Evolutionary conservation across 2,113 vertebrate genomes (phyloP).

Genomic region (Leptocoma aspasia): DNA sequence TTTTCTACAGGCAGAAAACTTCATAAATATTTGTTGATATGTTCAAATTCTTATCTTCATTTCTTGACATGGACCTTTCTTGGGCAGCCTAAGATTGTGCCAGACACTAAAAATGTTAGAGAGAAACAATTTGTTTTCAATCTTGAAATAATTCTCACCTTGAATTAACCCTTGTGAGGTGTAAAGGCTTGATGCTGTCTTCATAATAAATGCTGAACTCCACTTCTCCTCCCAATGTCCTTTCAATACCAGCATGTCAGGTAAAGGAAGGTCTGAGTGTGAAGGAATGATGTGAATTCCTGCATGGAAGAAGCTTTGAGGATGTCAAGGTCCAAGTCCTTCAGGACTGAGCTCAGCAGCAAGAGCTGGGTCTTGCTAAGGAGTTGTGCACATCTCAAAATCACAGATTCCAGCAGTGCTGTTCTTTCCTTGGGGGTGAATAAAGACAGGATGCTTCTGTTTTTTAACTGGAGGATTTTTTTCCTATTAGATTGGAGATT

Average conservation of each 20-base stretch:
- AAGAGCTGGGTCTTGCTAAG: neutral
- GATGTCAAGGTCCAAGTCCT: neutral
- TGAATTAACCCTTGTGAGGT: neutral
- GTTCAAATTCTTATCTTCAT: neutral
- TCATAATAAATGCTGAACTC: neutral
- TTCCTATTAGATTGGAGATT: neutral
- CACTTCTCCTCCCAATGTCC: neutral
- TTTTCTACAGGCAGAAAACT: neutral
- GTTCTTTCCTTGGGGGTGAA: neutral
- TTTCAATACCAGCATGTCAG: neutral
- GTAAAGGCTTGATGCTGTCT: neutral
- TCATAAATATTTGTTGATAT: neutral
- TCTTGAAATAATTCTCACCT: neutral
- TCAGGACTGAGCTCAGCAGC: neutral
- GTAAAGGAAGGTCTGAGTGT: neutral
- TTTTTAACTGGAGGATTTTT: neutral
- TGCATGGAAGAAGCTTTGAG: neutral
- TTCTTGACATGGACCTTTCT: neutral
- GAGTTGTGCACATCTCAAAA: rapidly evolving
- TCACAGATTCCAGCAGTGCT: neutral
- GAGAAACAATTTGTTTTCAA: neutral
- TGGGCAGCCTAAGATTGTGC: neutral
- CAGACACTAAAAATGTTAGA: neutral
- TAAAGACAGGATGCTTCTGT: neutral
- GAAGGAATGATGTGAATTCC: neutral